Conservation (phyloP, 2,888 invertebrate species). For the Apoda limacodes region DNA sequence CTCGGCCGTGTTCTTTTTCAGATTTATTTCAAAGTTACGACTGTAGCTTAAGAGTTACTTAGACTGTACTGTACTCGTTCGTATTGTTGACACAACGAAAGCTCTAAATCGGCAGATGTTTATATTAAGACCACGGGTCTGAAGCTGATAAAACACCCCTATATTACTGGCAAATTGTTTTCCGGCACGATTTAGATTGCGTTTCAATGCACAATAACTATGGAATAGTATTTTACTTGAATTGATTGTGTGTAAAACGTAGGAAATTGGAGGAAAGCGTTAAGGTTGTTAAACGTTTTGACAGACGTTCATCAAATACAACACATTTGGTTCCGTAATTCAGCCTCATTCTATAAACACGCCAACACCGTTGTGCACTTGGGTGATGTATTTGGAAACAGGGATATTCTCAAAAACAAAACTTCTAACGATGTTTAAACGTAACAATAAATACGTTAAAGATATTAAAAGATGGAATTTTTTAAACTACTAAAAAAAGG, state of each 20-base stretch:
- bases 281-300: too few species aligned
- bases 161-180: slow-evolving; percentile 45
- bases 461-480: too few species aligned
- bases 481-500: too few species aligned
- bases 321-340: too few species aligned
- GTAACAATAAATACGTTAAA: too few species aligned
- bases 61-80: neutral
- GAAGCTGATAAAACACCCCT: slow-evolving; percentile 41
- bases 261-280: too few species aligned
- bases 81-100: slow-evolving; percentile 16
- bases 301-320: too few species aligned
- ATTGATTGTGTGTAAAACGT: slow-evolving; percentile 29
- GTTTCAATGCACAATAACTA: slow-evolving; percentile 52
- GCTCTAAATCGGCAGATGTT: slow-evolving; percentile 35
- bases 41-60: slow-evolving; percentile 9
- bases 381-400: too few species aligned
- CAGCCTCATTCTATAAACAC: too few species aligned
- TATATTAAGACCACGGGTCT: slow-evolving; percentile 33
- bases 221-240: slow-evolving; percentile 21
- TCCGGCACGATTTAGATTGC: slow-evolving; percentile 59
- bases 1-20: slow-evolving; percentile 40
- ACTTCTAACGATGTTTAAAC: too few species aligned
- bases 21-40: slow-evolving; percentile 42
- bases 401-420: too few species aligned
- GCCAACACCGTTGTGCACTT: too few species aligned